A percentile compares a stretch with the other conserved stretches of the same genome.
Evolutionary conservation across 2,113 vertebrate species (phyloP).

Genomic region (Columba janthina): DNA sequence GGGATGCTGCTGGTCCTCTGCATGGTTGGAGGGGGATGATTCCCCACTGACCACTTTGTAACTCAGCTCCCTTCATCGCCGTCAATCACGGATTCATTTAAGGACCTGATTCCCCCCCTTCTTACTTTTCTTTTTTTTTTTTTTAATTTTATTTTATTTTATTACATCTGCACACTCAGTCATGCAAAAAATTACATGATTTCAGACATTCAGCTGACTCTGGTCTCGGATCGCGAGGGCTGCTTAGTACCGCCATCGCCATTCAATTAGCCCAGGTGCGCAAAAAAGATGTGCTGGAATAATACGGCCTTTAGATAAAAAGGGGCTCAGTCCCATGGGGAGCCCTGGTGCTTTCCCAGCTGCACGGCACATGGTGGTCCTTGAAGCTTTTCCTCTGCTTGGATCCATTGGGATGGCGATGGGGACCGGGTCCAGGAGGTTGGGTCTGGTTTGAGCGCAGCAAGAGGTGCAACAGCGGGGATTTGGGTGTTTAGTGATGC

Average conservation of each 20-base stretch:
- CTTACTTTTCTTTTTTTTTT: neutral
- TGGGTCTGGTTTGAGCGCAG: rapidly evolving
- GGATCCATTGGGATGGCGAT: rapidly evolving
- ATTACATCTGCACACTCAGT: slow-evolving; percentile 67
- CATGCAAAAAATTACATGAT: slow-evolving; percentile 79
- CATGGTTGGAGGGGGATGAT: rapidly evolving
- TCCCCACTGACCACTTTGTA: neutral
- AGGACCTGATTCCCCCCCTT: neutral
- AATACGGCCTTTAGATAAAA: neutral
- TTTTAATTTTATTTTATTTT: neutral
- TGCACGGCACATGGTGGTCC: rapidly evolving
- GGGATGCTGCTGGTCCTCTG: neutral
- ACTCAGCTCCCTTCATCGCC: neutral
- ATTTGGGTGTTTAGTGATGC: neutral
- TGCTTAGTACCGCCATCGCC: slow-evolving; percentile 57
- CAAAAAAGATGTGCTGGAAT: neutral
- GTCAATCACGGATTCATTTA: slow-evolving; percentile 1
- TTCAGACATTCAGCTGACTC: slow-evolving; percentile 58
- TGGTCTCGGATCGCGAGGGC: slow-evolving; percentile 12
- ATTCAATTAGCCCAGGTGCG: slow-evolving; percentile 41
- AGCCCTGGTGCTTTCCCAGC: neutral
- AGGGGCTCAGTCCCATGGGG: neutral
- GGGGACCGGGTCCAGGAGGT: rapidly evolving
- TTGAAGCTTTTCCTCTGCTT: neutral
- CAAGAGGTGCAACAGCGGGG: neutral